Percentiles rank a stretch among this genome's conserved stretches.
Conservation (phyloP, 2,888 invertebrate species). For the Nemapogon koenigi region DNA sequence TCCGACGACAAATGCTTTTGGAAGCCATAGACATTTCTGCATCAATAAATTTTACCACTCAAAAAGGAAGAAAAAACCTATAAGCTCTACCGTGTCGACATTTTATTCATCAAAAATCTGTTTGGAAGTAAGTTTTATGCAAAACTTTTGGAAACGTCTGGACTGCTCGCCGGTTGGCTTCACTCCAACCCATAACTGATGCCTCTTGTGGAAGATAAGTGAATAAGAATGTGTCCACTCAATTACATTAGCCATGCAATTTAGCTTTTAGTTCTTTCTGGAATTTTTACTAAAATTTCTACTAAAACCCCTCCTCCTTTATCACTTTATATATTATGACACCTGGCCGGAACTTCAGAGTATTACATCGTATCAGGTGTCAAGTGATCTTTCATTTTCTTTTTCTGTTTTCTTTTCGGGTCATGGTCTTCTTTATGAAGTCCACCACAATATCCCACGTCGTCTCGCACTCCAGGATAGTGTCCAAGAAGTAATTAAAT, state of each 20-base stretch:
- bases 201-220: constrained; percentile 15
- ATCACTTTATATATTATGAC: too few species aligned
- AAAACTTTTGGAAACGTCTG: constrained; percentile 41
- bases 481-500: too few species aligned
- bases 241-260: background rate
- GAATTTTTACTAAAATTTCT: too few species aligned
- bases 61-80: constrained; percentile 23
- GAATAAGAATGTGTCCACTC: constrained; percentile 3
- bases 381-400: too few species aligned
- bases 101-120: constrained; percentile 41
- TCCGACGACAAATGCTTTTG: constrained; percentile 6
- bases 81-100: constrained; percentile 22
- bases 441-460: too few species aligned
- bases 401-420: too few species aligned
- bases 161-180: constrained; percentile 28
- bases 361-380: too few species aligned
- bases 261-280: too few species aligned
- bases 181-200: constrained; percentile 32
- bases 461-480: too few species aligned
- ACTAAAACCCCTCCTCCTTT: too few species aligned
- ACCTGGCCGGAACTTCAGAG: too few species aligned
- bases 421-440: too few species aligned
- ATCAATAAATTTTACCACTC: constrained; percentile 32
- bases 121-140: constrained; percentile 34
- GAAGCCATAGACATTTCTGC: constrained; percentile 15